These are phyloP conservation scores for Garra rufa DNA, from an alignment of 2,113 vertebrate genomes.

Conservation along the genomic window DNA sequence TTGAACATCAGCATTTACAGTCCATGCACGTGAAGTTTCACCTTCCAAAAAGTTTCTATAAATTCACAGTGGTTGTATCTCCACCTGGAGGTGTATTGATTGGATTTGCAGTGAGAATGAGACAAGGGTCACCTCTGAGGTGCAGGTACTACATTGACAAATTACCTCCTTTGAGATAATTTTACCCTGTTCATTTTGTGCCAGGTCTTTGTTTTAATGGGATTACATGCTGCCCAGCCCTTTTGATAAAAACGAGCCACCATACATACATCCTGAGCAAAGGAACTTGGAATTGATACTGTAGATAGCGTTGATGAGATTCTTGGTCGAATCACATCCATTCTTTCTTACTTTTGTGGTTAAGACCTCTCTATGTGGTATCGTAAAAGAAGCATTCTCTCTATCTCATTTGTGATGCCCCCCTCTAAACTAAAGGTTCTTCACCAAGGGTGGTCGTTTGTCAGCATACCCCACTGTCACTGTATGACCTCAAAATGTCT, in stretches of 20 bases:
- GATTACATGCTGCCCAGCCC: neutral
- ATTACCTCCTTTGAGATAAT: slow-evolving; percentile 20
- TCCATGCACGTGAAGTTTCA: slow-evolving; percentile 21
- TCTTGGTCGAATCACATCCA: neutral
- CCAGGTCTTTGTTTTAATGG: slow-evolving; percentile 20
- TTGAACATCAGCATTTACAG: slow-evolving; percentile 34
- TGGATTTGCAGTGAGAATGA: slow-evolving; percentile 3
- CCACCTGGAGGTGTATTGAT: slow-evolving; percentile 28
- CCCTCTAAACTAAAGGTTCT: neutral
- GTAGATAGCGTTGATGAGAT: neutral
- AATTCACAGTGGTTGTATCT: slow-evolving; percentile 18
- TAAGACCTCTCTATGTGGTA: neutral
- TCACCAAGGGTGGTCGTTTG: slow-evolving; percentile 19
- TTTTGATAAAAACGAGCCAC: neutral
- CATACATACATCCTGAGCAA: neutral
- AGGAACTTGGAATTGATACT: neutral
- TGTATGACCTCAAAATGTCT: slow-evolving; percentile 45
- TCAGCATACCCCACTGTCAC: slow-evolving; percentile 39
- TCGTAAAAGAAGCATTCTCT: neutral
- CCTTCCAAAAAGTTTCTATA: slow-evolving; percentile 26
- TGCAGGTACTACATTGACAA: slow-evolving; percentile 17
- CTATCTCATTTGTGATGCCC: neutral
- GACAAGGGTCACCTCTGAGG: slow-evolving; percentile 44
- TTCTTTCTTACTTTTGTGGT: neutral
- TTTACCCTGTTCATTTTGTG: slow-evolving; percentile 6